phyloP scores from a whole-genome alignment of 1,140 invertebrate genomes.

The Euura lappo region DNA sequence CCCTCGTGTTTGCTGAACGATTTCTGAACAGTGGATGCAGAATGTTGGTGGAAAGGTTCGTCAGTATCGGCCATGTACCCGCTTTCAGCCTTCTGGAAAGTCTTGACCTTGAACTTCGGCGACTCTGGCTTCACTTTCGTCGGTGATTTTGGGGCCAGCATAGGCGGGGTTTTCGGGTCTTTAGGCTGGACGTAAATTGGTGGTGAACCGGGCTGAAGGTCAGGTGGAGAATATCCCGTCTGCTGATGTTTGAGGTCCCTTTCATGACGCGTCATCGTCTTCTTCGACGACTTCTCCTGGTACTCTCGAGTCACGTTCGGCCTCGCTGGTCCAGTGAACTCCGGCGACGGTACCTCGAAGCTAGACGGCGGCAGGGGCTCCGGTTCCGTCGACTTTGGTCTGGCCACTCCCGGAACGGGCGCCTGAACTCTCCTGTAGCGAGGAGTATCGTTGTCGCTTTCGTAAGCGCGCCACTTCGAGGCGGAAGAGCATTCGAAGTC shows the following conservation, averaged over 20 bases:
- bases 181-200: slow-evolving; percentile 59
- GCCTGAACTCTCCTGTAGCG: slow-evolving; percentile 63
- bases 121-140: slow-evolving; percentile 60
- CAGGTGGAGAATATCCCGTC: slow-evolving; percentile 38
- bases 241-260: slow-evolving; percentile 36
- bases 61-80: slow-evolving; percentile 79
- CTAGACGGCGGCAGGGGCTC: slow-evolving; percentile 65
- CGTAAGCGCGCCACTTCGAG: slow-evolving; percentile 68
- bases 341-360: slow-evolving; percentile 62
- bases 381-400: slow-evolving; percentile 63
- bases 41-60: slow-evolving; percentile 59
- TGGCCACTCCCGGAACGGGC: slow-evolving; percentile 51
- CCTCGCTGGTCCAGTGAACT: slow-evolving; percentile 59
- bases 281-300: slow-evolving; percentile 39
- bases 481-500: slow-evolving; percentile 64
- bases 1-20: slow-evolving; percentile 49
- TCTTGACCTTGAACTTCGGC: slow-evolving; percentile 63
- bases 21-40: slow-evolving; percentile 32
- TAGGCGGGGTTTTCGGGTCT: slow-evolving; percentile 23
- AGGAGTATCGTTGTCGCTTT: slow-evolving; percentile 71
- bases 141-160: slow-evolving; percentile 27
- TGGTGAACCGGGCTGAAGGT: slow-evolving; percentile 62
- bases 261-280: slow-evolving; percentile 42
- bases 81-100: slow-evolving; percentile 61
- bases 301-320: slow-evolving; percentile 49